Base-by-base conservation (phyloP, 2,113 vertebrate species). In the Chlorodrepanis virens region DNA sequence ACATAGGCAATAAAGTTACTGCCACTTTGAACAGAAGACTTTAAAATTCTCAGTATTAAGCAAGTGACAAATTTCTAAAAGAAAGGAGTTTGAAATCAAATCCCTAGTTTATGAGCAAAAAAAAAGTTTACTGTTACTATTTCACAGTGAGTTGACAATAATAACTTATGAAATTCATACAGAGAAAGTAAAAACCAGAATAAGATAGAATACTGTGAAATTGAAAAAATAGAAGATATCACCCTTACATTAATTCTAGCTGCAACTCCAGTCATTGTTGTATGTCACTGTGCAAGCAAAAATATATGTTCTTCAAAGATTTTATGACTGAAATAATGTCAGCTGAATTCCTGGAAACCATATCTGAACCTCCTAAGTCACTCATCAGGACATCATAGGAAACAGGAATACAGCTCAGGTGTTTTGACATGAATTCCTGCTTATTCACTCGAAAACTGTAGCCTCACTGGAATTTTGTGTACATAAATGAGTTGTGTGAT, bases 1-100 rank as follows among this genome's bases (percentile, higher is more conserved):
- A 80, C 42, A 47, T 12, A 50, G 11, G 40, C 18, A 81, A 17
- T 71, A 71, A 78, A 83, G 29, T 17, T 60, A 60, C 5, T 74
- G 5, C 35, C 28, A 50, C 33, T 76, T 29, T 72, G 19, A 92
- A 54, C 14, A 54, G 47, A 11, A 83, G 8, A 35, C 4, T 72
- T 92, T 91, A 45, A 81, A 94, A 79, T 71, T 90, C 54, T 94
- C n/a, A 89, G 35, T 11, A 37, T 82, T 88, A 87, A 91, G 40
- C 18, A 64, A 94, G 14, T 22, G 85, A 29, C 3, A 89, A 27
- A 13, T 90, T 56, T 91, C 86, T 33, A 45, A 70, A 92, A 67
- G 9, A 42, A 83, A 82, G 27, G 29, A 45, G 0, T 67, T 33
- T 79, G 29, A 91, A 80, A 88, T 87, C 5, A 67, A 93, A 93